Conservation (phyloP, 2,113 vertebrate species). For the Catharus fuscescens region DNA sequence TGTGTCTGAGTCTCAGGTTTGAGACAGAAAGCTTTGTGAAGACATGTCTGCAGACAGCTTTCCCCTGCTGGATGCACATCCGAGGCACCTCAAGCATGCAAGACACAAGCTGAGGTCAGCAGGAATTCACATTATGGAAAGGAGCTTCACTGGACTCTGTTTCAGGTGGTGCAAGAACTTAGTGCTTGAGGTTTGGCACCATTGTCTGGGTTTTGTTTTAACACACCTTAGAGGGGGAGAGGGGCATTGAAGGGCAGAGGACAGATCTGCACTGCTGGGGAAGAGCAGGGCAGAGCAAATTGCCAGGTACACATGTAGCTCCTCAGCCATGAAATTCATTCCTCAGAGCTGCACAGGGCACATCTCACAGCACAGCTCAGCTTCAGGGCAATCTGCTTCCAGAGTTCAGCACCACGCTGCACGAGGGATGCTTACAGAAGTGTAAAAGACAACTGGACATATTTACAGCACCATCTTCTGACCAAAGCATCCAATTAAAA, state of each 20-base stretch:
- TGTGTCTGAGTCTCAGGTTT: background rate
- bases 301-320: background rate
- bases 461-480: conserved; percentile 57
- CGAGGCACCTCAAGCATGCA: background rate
- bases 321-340: conserved; percentile 36
- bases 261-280: background rate
- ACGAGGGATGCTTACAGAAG: background rate
- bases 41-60: background rate
- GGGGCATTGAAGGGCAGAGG: background rate
- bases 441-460: conserved; percentile 20
- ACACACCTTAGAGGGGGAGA: background rate
- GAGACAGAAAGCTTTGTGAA: conserved; percentile 11
- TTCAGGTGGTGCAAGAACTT: background rate
- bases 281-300: background rate
- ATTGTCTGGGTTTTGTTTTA: background rate
- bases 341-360: background rate
- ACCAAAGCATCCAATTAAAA: conserved; percentile 24
- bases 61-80: background rate
- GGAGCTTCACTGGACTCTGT: background rate
- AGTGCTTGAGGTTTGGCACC: background rate
- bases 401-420: background rate
- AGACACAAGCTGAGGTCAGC: background rate
- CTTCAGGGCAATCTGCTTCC: background rate
- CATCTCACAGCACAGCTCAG: background rate
- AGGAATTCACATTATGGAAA: background rate